These are phyloP conservation scores for Vesta saturnalis DNA, from an alignment of 2,888 invertebrate genomes.

Conservation along the genomic window DNA sequence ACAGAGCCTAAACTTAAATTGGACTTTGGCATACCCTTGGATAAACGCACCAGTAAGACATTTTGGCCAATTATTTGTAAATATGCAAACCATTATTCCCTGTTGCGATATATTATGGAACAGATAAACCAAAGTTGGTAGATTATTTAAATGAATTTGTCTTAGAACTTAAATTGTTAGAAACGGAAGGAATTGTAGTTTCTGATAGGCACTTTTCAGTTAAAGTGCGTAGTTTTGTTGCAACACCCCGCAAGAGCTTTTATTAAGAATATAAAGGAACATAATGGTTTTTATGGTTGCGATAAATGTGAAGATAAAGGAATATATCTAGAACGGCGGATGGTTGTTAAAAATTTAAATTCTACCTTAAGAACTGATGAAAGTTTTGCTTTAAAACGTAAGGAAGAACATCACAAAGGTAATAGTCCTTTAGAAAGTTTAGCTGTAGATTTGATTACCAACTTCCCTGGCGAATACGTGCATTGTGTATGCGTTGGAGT, in stretches of 20 bases:
- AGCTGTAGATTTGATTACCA: neutral
- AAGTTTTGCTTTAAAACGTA: neutral
- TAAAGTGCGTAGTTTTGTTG: neutral
- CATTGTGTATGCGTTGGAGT: neutral
- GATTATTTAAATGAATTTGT: no score
- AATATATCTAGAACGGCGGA: conserved; percentile 1
- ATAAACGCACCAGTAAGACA: neutral
- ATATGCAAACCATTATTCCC: neutral
- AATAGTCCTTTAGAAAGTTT: neutral
- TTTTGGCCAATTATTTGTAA: neutral
- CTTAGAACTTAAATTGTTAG: no score
- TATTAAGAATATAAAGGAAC: no score
- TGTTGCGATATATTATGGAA: neutral
- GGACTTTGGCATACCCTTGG: neutral
- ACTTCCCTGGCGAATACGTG: neutral
- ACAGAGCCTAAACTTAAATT: no score
- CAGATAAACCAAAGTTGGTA: neutral
- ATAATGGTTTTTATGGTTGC: no score
- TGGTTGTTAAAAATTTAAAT: neutral
- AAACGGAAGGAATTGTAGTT: no score
- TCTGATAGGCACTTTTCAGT: neutral
- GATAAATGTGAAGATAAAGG: no score
- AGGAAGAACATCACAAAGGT: no score
- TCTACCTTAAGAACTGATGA: neutral
- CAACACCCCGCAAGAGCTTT: neutral